Base-by-base conservation (phyloP, 1,140 invertebrate genomes). In the Drosophila trapezifrons region DNA sequence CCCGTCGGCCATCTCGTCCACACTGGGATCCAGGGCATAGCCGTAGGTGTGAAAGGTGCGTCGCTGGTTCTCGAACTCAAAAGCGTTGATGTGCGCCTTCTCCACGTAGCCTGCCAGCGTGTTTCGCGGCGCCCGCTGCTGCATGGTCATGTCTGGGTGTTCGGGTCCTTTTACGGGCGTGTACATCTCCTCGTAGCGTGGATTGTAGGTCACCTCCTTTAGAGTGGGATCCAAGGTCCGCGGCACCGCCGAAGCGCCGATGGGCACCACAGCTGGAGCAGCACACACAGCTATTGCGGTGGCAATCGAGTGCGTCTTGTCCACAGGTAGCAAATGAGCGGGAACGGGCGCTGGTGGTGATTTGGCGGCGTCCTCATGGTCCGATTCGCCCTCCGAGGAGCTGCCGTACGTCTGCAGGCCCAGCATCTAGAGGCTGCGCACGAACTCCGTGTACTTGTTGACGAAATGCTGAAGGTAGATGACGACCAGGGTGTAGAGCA, bases 1-100 rank as follows among this genome's bases (percentile, higher is more conserved):
- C 4, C 94, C 93, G 82, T 95, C 94, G 5, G 93, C 94, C 51
- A 91, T 89, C 56, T 93, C 93, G 87, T 97, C 96, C 9, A 97
- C 95, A 6, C 97, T 96, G 1, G 98, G 98, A 94, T 99, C 98
- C 51, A 98, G 91, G 3, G 98, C 98, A 94, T 98, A 99, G n/a
- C 98, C 98, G 93, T 97, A 99, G 90, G 97, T 98, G 32, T 95
- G 94, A 92, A 99, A 99, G 12, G 98, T 99, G 90, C 98, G 94
- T 72, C 99, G 94, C 91, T 99, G 98, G 92, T 97, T 98, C 93
- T 99, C 99, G 95, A 99, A 99, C 80, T 99, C 97, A 93, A 99
- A 99, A 83, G 98, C 97, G 93, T 96, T 99, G 29, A 99, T 95
- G 92, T 99, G 97, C 5, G 98, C 97, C 79, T 96, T 95, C 92